A percentile compares a stretch with the other conserved stretches of the same genome.
phyloP scores from a whole-genome alignment of 2,797 vertebrate species.

The Premnoplex brunnescens region DNA sequence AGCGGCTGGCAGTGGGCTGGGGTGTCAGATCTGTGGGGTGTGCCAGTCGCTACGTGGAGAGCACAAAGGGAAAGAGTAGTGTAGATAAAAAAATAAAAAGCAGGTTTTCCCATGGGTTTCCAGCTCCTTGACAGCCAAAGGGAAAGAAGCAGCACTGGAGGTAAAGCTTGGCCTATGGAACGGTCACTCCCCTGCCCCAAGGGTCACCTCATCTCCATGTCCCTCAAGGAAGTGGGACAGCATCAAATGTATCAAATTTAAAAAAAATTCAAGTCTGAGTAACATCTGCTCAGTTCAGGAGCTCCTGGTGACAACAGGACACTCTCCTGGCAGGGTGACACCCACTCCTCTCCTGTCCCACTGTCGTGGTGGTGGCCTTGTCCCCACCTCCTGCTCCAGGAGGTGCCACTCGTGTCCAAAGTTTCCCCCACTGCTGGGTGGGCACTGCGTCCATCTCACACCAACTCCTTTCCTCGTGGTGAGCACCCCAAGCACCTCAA shows the following conservation, averaged over 20 bases:
- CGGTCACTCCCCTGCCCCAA: background rate
- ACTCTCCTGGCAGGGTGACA: background rate
- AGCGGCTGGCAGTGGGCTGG: fast-evolving
- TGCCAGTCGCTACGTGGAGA: fast-evolving
- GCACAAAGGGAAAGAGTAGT: background rate
- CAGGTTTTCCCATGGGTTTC: background rate
- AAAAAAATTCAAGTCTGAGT: background rate
- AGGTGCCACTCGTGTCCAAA: background rate
- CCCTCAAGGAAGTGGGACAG: background rate
- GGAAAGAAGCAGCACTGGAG: background rate
- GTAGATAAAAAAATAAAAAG: background rate
- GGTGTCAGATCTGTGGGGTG: background rate
- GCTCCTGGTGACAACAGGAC: background rate
- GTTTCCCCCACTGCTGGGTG: background rate
- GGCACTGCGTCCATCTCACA: background rate
- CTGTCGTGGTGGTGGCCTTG: background rate
- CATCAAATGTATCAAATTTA: background rate
- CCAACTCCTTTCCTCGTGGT: background rate
- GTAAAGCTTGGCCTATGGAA: background rate
- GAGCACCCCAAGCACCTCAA: background rate
- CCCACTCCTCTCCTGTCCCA: background rate
- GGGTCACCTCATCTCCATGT: background rate
- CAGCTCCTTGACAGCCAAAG: background rate
- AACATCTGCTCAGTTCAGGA: background rate
- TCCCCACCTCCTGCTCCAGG: background rate